Evolutionary conservation across 1,140 invertebrate species (phyloP).

Genomic region (Trichomalopsis sarcophagae): DNA sequence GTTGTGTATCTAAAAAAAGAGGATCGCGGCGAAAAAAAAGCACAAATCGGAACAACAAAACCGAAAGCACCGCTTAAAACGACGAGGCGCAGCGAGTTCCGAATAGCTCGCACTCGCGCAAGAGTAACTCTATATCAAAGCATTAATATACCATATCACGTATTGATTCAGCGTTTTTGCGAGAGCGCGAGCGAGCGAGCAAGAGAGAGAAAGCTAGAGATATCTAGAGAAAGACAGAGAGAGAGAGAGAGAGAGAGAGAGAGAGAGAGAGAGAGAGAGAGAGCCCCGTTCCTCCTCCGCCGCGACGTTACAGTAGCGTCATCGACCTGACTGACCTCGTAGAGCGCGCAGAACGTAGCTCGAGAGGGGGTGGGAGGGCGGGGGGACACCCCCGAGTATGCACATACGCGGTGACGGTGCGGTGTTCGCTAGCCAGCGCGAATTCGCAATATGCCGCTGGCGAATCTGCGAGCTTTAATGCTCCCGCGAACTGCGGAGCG

Average conservation of each 20-base stretch:
- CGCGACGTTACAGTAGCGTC: slow-evolving; percentile 50
- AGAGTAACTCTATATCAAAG: slow-evolving; percentile 40
- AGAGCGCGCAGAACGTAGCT: slow-evolving; percentile 38
- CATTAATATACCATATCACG: slow-evolving; percentile 53
- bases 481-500: background rate
- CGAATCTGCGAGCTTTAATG: slow-evolving; percentile 14
- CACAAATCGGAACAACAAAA: background rate
- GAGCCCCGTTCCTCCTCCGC: slow-evolving; percentile 27
- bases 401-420: background rate
- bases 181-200: slow-evolving; percentile 13
- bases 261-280: background rate
- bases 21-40: background rate
- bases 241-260: slow-evolving; percentile 27
- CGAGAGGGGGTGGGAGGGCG: background rate
- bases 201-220: slow-evolving; percentile 28
- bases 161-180: slow-evolving; percentile 51
- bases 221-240: background rate
- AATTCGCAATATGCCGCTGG: slow-evolving; percentile 13
- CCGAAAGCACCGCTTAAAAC: slow-evolving; percentile 16
- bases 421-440: background rate
- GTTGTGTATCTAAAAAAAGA: background rate
- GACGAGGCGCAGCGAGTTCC: background rate
- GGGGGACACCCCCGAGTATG: background rate
- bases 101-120: background rate
- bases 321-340: slow-evolving; percentile 55